Percentiles rank a stretch among this genome's conserved stretches.
These are phyloP conservation scores for Drosophila melanogaster DNA, from an alignment of 1,140 invertebrate species.

Conservation along the genomic window DNA sequence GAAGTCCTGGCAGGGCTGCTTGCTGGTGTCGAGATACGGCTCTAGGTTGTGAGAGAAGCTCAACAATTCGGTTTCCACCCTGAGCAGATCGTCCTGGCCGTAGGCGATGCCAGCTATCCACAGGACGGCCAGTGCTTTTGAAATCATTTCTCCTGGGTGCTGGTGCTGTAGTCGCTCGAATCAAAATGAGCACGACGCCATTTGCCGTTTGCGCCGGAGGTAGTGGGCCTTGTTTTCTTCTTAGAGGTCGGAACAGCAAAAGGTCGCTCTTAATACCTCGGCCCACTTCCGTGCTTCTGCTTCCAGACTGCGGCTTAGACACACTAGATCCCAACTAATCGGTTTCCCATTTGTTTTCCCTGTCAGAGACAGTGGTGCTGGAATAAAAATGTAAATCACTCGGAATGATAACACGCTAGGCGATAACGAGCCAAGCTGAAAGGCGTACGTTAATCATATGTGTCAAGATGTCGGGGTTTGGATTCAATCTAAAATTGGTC, in stretches of 20 bases:
- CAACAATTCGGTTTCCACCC: constrained; percentile 60
- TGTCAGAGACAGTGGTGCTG: constrained; percentile 25
- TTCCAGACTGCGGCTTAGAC: constrained; percentile 16
- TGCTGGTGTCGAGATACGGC: constrained; percentile 54
- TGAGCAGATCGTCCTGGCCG: constrained; percentile 10
- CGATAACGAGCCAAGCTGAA: constrained; percentile 10
- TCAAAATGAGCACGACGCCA: constrained; percentile 16
- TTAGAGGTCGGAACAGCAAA: constrained; percentile 12
- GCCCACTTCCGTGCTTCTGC: constrained; percentile 51
- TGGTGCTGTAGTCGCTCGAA: constrained; percentile 6
- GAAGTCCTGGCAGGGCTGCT: constrained; percentile 70
- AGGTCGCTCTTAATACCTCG: constrained; percentile 29
- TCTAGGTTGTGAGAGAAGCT: constrained; percentile 69
- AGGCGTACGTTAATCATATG: constrained; percentile 48
- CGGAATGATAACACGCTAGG: constrained; percentile 23
- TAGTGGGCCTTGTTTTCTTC: not conserved
- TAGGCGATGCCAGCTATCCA: not conserved
- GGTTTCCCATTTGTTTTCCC: constrained; percentile 35
- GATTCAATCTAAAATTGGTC: constrained; percentile 58
- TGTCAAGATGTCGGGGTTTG: constrained; percentile 64
- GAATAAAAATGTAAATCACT: constrained; percentile 7
- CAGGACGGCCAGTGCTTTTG: constrained; percentile 21
- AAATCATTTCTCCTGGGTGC: constrained; percentile 26
- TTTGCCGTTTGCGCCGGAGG: not conserved
- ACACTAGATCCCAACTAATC: constrained; percentile 61